phyloP scores from a whole-genome alignment of 1,140 invertebrate genomes.

The Octopus sinensis region DNA sequence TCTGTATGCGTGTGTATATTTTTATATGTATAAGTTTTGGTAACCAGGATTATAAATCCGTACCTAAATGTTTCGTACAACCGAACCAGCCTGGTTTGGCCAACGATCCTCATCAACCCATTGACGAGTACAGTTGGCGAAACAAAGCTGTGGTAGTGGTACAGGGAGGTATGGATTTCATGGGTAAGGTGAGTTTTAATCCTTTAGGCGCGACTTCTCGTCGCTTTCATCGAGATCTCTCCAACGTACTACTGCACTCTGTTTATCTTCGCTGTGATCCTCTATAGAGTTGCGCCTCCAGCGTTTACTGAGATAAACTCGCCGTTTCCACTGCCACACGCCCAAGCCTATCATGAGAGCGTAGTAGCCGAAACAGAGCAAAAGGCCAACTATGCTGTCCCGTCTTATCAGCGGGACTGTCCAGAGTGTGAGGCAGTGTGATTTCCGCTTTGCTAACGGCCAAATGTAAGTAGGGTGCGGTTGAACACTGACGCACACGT shows the following conservation, averaged over 20 bases:
- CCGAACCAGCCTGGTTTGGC: too few species aligned
- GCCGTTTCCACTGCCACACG: not conserved
- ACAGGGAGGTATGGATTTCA: too few species aligned
- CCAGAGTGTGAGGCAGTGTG: not conserved
- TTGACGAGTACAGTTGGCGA: too few species aligned
- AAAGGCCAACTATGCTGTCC: not conserved
- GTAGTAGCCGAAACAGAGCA: not conserved
- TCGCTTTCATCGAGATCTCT: not conserved
- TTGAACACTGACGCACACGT: not conserved
- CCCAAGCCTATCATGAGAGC: not conserved
- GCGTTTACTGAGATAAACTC: not conserved
- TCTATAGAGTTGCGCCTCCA: not conserved
- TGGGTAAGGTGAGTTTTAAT: not conserved
- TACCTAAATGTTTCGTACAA: too few species aligned
- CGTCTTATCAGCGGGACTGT: not conserved
- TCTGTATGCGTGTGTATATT: not conserved
- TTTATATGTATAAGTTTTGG: not conserved
- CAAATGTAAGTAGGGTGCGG: not conserved
- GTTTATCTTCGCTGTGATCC: not conserved
- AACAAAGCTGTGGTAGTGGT: too few species aligned
- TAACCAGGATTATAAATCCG: not conserved
- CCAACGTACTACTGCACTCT: not conserved
- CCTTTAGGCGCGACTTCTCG: not conserved
- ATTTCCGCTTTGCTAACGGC: not conserved
- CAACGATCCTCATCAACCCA: too few species aligned